Percentiles rank a stretch among this genome's conserved stretches.
Conservation (phyloP, 2,113 vertebrate species). For the Fulmarus glacialis region DNA sequence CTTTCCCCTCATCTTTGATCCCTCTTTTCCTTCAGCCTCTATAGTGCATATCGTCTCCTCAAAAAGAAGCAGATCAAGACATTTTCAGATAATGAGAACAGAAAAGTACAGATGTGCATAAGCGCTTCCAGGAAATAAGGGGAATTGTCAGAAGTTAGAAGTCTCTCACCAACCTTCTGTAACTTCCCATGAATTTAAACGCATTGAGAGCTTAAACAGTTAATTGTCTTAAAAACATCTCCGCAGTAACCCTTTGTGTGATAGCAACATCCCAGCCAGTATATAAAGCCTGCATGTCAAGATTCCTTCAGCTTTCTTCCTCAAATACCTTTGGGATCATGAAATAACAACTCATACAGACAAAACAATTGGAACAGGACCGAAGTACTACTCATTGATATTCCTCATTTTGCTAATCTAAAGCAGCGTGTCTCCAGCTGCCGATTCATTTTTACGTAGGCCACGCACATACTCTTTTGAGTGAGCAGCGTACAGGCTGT, state of each 20-base stretch:
- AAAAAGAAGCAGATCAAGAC: not conserved
- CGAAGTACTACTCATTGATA: not conserved
- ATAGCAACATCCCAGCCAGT: not conserved
- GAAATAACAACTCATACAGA: not conserved
- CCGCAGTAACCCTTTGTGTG: not conserved
- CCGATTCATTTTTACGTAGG: accelerated
- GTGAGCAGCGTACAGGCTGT: not conserved
- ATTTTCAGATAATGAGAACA: not conserved
- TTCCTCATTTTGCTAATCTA: not conserved
- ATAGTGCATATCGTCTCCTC: not conserved
- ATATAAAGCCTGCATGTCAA: not conserved
- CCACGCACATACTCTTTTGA: no score
- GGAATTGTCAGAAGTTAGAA: not conserved
- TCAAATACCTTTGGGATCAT: not conserved
- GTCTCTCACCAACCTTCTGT: not conserved
- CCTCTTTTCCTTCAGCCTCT: not conserved
- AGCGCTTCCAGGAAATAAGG: not conserved
- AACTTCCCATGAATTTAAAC: not conserved
- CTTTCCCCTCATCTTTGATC: not conserved
- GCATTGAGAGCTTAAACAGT: not conserved
- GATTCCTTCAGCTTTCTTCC: not conserved
- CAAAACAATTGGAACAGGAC: not conserved
- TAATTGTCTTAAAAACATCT: not conserved
- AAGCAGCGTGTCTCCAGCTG: not conserved
- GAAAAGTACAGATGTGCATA: not conserved